Conservation (phyloP, 2,888 invertebrate genomes). For the Rhabditoides inermis region DNA sequence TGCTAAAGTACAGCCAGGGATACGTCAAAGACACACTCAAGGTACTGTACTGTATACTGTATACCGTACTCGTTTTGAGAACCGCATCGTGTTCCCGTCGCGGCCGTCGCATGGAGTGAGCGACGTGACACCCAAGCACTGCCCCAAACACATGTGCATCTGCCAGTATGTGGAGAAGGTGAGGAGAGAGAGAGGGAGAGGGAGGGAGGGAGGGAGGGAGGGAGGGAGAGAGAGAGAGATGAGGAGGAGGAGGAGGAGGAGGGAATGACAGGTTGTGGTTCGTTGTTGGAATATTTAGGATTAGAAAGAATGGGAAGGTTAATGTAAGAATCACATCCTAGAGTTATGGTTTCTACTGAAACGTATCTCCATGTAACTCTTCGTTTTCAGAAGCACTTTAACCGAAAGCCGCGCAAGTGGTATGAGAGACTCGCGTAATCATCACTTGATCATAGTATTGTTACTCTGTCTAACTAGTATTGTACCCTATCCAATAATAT, state of each 20-base stretch:
- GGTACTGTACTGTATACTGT: constrained; percentile 20
- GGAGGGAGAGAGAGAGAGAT: not conserved
- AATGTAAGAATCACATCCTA: no score
- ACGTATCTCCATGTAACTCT: no score
- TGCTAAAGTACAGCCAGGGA: constrained; percentile 40
- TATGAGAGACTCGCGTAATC: constrained; percentile 28
- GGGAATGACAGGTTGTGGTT: no score
- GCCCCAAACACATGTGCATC: constrained; percentile 38
- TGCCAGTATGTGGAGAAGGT: constrained; percentile 48
- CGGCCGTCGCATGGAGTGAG: constrained; percentile 44
- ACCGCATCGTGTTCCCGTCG: constrained; percentile 42
- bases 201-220: not conserved
- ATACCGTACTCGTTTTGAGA: constrained; percentile 18
- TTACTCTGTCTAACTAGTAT: no score
- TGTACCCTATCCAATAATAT: no score
- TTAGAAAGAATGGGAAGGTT: no score
- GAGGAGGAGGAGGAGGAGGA: not conserved
- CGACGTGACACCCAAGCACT: constrained; percentile 47
- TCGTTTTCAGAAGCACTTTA: constrained; percentile 32
- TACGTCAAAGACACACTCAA: constrained; percentile 43
- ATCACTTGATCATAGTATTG: no score
- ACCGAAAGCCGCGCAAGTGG: constrained; percentile 31
- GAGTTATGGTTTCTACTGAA: no score
- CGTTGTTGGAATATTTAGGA: no score
- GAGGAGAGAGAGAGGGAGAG: not conserved